Conservation (phyloP, 1,140 invertebrate genomes). For the Colletes latitarsis region DNA sequence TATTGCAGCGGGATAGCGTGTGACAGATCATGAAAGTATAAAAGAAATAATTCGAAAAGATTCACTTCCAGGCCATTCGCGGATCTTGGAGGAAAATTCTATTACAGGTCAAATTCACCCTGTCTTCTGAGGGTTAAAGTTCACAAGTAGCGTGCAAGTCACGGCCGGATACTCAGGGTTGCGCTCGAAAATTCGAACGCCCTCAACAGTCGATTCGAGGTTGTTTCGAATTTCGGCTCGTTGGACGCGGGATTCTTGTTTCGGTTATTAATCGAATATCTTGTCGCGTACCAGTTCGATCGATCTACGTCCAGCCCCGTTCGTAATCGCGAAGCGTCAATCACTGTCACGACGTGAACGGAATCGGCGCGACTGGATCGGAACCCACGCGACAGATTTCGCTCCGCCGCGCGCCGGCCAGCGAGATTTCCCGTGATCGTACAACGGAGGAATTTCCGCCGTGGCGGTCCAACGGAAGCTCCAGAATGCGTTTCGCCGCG, state of each 20-base stretch:
- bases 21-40: too few relatives aligned
- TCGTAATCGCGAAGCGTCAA: constrained; percentile 35
- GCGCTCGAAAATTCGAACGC: too few relatives aligned
- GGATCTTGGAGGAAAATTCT: too few relatives aligned
- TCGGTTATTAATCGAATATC: constrained; percentile 30
- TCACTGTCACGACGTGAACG: constrained; percentile 36
- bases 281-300: background rate
- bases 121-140: too few relatives aligned
- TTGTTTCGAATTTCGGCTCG: background rate
- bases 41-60: too few relatives aligned
- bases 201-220: background rate
- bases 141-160: too few relatives aligned
- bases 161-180: too few relatives aligned
- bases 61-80: too few relatives aligned
- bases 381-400: constrained; percentile 43
- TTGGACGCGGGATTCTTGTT: background rate
- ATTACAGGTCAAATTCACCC: too few relatives aligned
- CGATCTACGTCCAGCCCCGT: constrained; percentile 6
- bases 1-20: too few relatives aligned
- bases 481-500: constrained; percentile 36
- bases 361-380: constrained; percentile 13
- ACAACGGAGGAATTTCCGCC: constrained; percentile 47
- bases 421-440: constrained; percentile 37
- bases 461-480: constrained; percentile 12
- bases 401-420: background rate